Evolutionary conservation across 2,888 invertebrate genomes (phyloP).

Genomic region (Amphiduros pacificus): DNA sequence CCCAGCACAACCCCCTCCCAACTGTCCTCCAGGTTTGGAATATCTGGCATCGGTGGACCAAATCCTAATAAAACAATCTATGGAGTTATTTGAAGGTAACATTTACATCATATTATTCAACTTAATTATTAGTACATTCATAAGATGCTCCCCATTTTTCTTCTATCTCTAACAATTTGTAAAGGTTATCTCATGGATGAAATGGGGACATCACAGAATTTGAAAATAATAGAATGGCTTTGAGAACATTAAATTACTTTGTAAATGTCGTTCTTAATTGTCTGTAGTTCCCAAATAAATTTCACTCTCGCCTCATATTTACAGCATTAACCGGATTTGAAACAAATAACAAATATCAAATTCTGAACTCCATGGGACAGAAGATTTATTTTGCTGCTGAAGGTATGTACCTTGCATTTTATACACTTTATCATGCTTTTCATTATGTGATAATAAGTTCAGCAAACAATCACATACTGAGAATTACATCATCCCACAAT

Average conservation of each 20-base stretch:
- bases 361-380: slow-evolving; percentile 7
- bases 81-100: slow-evolving; percentile 1
- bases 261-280: too few relatives aligned
- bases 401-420: too few relatives aligned
- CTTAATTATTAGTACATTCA: too few relatives aligned
- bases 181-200: too few relatives aligned
- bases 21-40: not conserved
- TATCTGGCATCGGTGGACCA: not conserved
- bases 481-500: not conserved
- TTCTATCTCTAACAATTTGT: too few relatives aligned
- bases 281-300: too few relatives aligned
- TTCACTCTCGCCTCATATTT: not conserved
- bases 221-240: too few relatives aligned
- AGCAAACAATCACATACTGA: not conserved
- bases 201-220: too few relatives aligned
- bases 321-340: slow-evolving; percentile 12
- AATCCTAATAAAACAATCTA: not conserved
- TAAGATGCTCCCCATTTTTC: too few relatives aligned
- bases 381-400: slow-evolving; percentile 11
- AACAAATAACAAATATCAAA: slow-evolving; percentile 11
- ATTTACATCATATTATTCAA: too few relatives aligned
- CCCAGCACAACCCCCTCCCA: not conserved
- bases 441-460: not conserved
- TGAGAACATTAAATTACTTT: too few relatives aligned
- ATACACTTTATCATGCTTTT: not conserved